Percentiles rank a stretch among this genome's conserved stretches.
These are phyloP conservation scores for Dicrurus megarhynchus DNA, from an alignment of 2,113 vertebrate species.

Conservation along the genomic window DNA sequence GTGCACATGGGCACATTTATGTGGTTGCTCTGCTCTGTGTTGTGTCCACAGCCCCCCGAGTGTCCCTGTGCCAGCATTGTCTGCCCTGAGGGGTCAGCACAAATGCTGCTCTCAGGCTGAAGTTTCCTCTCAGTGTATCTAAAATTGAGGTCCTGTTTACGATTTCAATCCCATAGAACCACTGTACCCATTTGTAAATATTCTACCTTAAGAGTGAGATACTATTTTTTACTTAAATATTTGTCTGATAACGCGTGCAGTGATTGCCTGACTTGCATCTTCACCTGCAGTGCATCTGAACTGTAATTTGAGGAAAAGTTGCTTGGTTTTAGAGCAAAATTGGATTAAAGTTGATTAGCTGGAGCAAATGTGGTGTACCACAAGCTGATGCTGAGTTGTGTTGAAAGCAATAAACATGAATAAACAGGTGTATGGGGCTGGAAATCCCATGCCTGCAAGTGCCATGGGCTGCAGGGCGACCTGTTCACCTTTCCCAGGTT, in stretches of 20 bases:
- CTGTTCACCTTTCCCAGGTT: slow-evolving; percentile 43
- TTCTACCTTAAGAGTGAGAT: background rate
- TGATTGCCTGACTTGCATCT: background rate
- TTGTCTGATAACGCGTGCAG: background rate
- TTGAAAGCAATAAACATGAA: slow-evolving; percentile 29
- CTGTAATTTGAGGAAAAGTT: background rate
- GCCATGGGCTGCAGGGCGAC: slow-evolving; percentile 24
- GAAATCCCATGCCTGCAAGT: background rate
- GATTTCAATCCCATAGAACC: background rate
- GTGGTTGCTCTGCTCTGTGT: background rate
- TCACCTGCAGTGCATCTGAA: background rate
- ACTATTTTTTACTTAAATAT: background rate
- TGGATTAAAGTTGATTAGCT: background rate
- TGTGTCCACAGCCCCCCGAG: fast-evolving
- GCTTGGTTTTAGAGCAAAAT: background rate
- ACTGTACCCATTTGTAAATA: background rate
- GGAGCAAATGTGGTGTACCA: background rate
- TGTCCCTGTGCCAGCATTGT: background rate
- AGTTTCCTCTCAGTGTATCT: background rate
- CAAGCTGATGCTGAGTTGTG: background rate
- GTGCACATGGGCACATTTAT: fast-evolving
- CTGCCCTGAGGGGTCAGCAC: background rate
- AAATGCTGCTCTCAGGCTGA: background rate
- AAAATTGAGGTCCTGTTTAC: background rate
- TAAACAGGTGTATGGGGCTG: slow-evolving; percentile 53